Evolutionary conservation across 1,140 invertebrate genomes (phyloP).

Genomic region (Drepana arcuata): DNA sequence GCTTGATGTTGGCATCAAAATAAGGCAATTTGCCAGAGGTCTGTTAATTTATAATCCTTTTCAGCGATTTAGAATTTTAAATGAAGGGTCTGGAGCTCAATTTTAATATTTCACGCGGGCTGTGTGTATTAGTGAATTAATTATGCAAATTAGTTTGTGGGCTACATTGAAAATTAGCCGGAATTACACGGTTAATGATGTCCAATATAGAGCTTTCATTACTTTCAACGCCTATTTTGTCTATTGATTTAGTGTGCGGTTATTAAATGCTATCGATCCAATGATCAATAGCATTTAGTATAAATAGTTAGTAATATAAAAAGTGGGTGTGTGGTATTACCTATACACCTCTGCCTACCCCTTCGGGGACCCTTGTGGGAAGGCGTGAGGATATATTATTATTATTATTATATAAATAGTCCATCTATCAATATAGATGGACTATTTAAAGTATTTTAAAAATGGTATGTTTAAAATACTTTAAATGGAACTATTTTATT

Average conservation of each 20-base stretch:
- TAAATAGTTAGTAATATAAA: background rate
- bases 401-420: background rate
- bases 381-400: too few species aligned
- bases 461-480: too few species aligned
- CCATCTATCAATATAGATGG: background rate
- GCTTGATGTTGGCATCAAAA: too few species aligned
- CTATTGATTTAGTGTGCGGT: too few species aligned
- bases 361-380: too few species aligned
- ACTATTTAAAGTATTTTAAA: background rate
- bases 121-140: slow-evolving; percentile 43
- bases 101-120: slow-evolving; percentile 42
- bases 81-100: slow-evolving; percentile 34
- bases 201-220: slow-evolving; percentile 5
- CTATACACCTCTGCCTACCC: too few species aligned
- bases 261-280: too few species aligned
- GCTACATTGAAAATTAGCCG: slow-evolving; percentile 33
- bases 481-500: too few species aligned
- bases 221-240: too few species aligned
- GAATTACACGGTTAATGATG: slow-evolving; percentile 26
- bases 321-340: too few species aligned
- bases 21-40: too few species aligned
- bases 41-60: slow-evolving; percentile 29
- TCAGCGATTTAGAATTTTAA: slow-evolving; percentile 44
- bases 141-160: slow-evolving; percentile 52
- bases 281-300: background rate